phyloP scores from a whole-genome alignment of 2,888 invertebrate species.

The Amphimallon solstitiale region DNA sequence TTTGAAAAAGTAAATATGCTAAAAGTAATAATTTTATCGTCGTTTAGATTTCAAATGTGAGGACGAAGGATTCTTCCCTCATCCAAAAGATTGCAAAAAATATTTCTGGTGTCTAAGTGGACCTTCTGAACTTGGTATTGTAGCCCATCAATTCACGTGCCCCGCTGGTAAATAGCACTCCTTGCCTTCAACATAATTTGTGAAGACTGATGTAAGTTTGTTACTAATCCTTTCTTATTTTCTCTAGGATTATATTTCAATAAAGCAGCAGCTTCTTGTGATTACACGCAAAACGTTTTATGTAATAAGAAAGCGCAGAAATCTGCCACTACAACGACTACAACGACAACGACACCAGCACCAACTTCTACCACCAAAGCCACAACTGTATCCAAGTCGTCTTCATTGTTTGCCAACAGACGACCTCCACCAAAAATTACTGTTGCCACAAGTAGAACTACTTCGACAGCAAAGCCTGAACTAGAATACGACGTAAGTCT shows the following conservation, averaged over 20 bases:
- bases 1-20: not conserved
- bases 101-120: slow-evolving; percentile 95
- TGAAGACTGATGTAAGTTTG: not conserved
- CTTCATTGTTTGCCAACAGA: slow-evolving; percentile 57
- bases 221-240: slow-evolving; percentile 10
- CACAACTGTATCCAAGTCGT: slow-evolving; percentile 66
- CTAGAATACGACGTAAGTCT: slow-evolving; percentile 54
- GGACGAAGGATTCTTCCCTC: slow-evolving; percentile 92
- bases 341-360: slow-evolving; percentile 63
- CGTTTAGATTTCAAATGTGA: slow-evolving; percentile 85
- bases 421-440: slow-evolving; percentile 59
- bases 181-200: not conserved
- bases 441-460: slow-evolving; percentile 59
- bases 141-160: slow-evolving; percentile 93
- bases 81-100: slow-evolving; percentile 92
- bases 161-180: slow-evolving; percentile 74
- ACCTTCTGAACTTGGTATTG: slow-evolving; percentile 87
- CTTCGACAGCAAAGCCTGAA: slow-evolving; percentile 56
- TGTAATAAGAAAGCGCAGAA: slow-evolving; percentile 74
- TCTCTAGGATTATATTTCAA: slow-evolving; percentile 85
- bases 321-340: slow-evolving; percentile 62
- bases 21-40: slow-evolving; percentile 3
- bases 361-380: slow-evolving; percentile 55
- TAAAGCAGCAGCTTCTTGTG: slow-evolving; percentile 91
- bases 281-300: slow-evolving; percentile 87